phyloP scores from a whole-genome alignment of 1,140 invertebrate species.

The Charaxes varanes region DNA sequence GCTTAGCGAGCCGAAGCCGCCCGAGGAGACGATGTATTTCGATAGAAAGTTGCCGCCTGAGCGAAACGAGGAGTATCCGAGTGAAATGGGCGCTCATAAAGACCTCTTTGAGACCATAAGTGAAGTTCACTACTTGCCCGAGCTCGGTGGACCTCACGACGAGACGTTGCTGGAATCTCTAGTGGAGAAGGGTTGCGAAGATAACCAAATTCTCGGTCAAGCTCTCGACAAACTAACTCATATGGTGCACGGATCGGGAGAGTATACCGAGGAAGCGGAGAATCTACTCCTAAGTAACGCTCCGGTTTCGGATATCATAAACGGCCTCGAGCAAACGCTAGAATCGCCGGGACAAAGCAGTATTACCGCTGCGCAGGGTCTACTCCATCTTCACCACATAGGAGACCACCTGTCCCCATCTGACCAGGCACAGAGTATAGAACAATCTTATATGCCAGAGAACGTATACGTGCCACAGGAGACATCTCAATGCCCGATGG shows the following conservation, averaged over 20 bases:
- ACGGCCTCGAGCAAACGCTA: slow-evolving; percentile 73
- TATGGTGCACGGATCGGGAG: slow-evolving; percentile 53
- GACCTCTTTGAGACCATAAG: slow-evolving; percentile 72
- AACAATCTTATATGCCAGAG: slow-evolving; percentile 39
- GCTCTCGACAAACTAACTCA: slow-evolving; percentile 63
- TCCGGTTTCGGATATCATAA: slow-evolving; percentile 76
- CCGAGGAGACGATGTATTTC: slow-evolving; percentile 52
- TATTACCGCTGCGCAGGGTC: slow-evolving; percentile 61
- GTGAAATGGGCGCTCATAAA: slow-evolving; percentile 54
- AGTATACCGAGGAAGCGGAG: slow-evolving; percentile 77
- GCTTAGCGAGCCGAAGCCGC: slow-evolving; percentile 48
- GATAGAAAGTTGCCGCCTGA: slow-evolving; percentile 44
- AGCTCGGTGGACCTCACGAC: slow-evolving; percentile 73
- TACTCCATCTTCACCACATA: slow-evolving; percentile 66
- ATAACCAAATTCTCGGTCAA: slow-evolving; percentile 72
- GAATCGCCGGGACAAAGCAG: slow-evolving; percentile 64
- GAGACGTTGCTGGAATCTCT: slow-evolving; percentile 75
- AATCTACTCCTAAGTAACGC: slow-evolving; percentile 69
- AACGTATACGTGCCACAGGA: slow-evolving; percentile 42
- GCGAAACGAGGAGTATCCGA: slow-evolving; percentile 41
- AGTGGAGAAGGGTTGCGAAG: slow-evolving; percentile 76
- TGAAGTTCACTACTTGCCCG: slow-evolving; percentile 66
- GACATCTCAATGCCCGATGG: slow-evolving; percentile 34
- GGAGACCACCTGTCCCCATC: slow-evolving; percentile 58
- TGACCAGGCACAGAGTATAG: slow-evolving; percentile 32